Evolutionary conservation across 2,113 vertebrate species (phyloP), one percentile per base, ranked within the genome.

Genomic region (Lophochroa leadbeateri): DNA sequence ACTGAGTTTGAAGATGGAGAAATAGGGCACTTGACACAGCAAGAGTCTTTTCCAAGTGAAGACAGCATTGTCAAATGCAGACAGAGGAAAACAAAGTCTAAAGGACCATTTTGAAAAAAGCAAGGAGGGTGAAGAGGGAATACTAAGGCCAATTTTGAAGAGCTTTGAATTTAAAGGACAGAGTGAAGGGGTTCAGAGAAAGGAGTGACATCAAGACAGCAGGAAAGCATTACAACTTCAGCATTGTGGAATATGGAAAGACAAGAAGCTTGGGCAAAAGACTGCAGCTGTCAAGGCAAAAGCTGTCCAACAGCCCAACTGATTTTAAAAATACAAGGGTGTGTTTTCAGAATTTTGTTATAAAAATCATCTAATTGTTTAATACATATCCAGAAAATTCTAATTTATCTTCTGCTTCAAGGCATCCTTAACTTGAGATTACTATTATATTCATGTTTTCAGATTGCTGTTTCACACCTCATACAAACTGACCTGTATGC

Each of bases 401-500:
- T 14, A 12, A 44, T 58, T 46, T 35, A 53, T 63, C 44, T 83
- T 88, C 19, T 75, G 13, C 25, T 67, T 63, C 67, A 72, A 5
- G 5, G 5, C 11, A 69, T 11, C 4, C 7, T 80, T 87, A 55
- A 39, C 23, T 55, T 86, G 28, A 75, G 15, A 81, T 24, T 7
- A 79, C 47, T 60, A n/a, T 31, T 53, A 50, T 1, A 4, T 8
- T 64, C 6, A 70, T 4, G 7, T 55, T 71, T 87, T 81, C 18
- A 53, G 65, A 74, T 18, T 1, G 0, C n/a, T 52, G 44, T 37
- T 86, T 82, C 33, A 37, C 7, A 52, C 4, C 21, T 72, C 47
- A 47, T 46, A 44, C 19, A 68, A 44, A 91, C 98, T 96, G 65
- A 98, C 98, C 98, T 98, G 98, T 86, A 98, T 97, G 69, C 88